phyloP scores from a whole-genome alignment of 2,113 vertebrate species.

The Lepus europaeus region DNA sequence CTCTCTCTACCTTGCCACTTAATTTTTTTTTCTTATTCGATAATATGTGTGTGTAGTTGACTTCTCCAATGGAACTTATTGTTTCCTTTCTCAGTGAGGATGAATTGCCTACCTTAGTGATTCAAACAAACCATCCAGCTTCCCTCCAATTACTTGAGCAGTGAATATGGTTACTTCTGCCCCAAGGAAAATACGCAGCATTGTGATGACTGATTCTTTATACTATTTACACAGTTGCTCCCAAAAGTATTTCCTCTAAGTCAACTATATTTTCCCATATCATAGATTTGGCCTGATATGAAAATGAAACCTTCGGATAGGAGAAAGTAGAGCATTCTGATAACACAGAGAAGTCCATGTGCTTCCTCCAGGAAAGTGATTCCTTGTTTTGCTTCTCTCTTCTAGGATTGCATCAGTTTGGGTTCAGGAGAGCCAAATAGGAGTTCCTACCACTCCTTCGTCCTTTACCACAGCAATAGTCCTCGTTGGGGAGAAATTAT shows the following conservation, averaged over 20 bases:
- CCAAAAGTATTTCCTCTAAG: constrained; percentile 37
- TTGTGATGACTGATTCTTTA: not conserved
- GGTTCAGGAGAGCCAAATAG: constrained; percentile 94
- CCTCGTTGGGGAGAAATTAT: constrained; percentile 98
- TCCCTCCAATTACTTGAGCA: not conserved
- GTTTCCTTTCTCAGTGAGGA: not conserved
- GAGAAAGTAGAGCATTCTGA: not conserved
- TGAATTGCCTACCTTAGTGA: not conserved
- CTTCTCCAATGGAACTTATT: not conserved
- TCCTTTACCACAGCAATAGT: constrained; percentile 97
- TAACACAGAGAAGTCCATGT: not conserved
- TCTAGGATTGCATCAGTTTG: constrained; percentile 96
- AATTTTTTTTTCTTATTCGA: not conserved
- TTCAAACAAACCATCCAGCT: not conserved
- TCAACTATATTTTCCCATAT: constrained; percentile 59
- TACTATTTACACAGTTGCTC: not conserved
- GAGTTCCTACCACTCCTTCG: constrained; percentile 95
- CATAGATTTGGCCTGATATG: not conserved
- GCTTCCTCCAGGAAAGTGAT: not conserved
- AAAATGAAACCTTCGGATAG: constrained; percentile 19
- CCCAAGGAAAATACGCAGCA: not conserved
- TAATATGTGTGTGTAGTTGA: not conserved
- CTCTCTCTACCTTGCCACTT: not conserved
- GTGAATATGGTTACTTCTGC: not conserved
- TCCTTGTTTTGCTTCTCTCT: constrained; percentile 56